phyloP scores from a whole-genome alignment of 1,140 invertebrate genomes.

The Drosophila murphyi region DNA sequence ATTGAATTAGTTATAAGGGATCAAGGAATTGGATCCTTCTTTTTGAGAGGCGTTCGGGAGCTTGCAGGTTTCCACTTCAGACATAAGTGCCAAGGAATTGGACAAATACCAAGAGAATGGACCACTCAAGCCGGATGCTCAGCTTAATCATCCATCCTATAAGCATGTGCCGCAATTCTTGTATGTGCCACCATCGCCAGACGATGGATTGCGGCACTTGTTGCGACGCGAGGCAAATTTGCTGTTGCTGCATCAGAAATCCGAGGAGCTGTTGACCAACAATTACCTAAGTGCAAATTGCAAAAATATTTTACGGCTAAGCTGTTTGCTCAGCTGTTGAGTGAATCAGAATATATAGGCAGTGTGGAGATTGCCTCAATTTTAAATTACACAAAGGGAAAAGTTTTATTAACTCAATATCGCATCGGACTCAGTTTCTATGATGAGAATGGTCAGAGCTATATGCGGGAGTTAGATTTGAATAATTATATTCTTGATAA shows the following conservation, averaged over 20 bases:
- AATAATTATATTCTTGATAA: slow-evolving; percentile 98
- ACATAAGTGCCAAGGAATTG: slow-evolving; percentile 35
- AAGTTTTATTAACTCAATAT: slow-evolving; percentile 97
- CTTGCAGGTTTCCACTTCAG: slow-evolving; percentile 36
- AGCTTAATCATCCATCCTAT: slow-evolving; percentile 56
- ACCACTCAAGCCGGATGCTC: slow-evolving; percentile 19
- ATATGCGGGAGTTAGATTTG: slow-evolving; percentile 94
- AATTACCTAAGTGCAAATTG: slow-evolving; percentile 93
- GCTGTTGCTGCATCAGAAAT: slow-evolving; percentile 93
- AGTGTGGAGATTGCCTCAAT: slow-evolving; percentile 92
- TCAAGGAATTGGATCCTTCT: slow-evolving; percentile 55
- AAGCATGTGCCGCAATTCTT: slow-evolving; percentile 91
- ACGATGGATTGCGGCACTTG: slow-evolving; percentile 91
- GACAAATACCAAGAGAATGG: slow-evolving; percentile 37
- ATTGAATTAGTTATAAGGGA: no score
- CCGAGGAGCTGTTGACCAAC: slow-evolving; percentile 92
- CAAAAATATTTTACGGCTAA: slow-evolving; percentile 92
- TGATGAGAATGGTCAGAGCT: slow-evolving; percentile 96
- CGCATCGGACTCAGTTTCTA: slow-evolving; percentile 96
- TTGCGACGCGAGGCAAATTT: slow-evolving; percentile 94
- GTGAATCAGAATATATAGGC: slow-evolving; percentile 90
- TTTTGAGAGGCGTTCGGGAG: slow-evolving; percentile 41
- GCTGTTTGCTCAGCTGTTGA: slow-evolving; percentile 94
- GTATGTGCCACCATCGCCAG: slow-evolving; percentile 89
- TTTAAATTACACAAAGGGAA: slow-evolving; percentile 98